A percentile compares a stretch with the other conserved stretches of the same genome.
phyloP scores from a whole-genome alignment of 2,113 vertebrate genomes.

The Scytalopus superciliaris region DNA sequence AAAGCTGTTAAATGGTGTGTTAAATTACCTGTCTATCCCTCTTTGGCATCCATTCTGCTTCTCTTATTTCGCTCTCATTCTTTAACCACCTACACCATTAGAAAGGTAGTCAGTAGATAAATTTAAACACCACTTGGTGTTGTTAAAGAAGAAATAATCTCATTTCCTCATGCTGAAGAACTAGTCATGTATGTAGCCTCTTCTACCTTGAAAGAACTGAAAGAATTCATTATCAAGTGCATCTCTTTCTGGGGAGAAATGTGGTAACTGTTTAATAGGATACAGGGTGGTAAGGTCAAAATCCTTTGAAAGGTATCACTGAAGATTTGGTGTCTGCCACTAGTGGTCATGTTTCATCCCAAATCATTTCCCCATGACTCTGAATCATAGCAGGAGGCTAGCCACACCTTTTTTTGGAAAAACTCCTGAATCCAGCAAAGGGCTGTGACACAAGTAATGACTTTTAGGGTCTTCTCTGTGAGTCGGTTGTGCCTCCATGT shows the following conservation, averaged over 20 bases:
- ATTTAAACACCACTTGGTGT: background rate
- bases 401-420: background rate
- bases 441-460: background rate
- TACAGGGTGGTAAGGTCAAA: background rate
- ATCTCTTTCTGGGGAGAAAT: background rate
- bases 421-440: background rate
- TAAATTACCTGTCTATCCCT: background rate
- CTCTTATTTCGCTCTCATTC: background rate
- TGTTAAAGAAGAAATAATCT: background rate
- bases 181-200: background rate
- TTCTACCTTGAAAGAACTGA: background rate
- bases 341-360: background rate
- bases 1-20: background rate
- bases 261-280: background rate
- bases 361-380: background rate
- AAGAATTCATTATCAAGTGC: background rate
- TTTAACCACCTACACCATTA: background rate
- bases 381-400: background rate
- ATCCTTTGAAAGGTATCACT: background rate
- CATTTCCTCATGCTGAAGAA: background rate
- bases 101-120: background rate
- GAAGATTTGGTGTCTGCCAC: background rate
- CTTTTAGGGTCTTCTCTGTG: background rate
- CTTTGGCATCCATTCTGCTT: background rate
- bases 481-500: background rate